Evolutionary conservation across 2,888 invertebrate species (phyloP).

Genomic region (Venusia cambrica): DNA sequence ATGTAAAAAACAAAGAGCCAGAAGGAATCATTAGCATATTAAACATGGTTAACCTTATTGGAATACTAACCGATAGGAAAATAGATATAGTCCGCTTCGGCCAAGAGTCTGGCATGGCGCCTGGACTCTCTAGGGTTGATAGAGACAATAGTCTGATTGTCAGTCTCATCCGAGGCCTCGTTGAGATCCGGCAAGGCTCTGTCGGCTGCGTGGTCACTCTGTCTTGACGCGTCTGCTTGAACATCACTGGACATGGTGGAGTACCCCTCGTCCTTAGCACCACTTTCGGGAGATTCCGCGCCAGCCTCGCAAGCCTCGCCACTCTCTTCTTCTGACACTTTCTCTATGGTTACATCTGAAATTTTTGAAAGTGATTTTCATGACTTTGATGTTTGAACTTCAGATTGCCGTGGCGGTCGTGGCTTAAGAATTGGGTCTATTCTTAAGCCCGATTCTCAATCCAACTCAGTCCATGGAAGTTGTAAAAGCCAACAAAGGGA

Average conservation of each 20-base stretch:
- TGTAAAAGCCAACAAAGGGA: too few relatives aligned
- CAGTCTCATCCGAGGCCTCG: slow-evolving; percentile 87
- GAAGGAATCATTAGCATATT: neutral
- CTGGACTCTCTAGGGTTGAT: slow-evolving; percentile 72
- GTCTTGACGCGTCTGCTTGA: slow-evolving; percentile 85
- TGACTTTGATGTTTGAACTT: too few relatives aligned
- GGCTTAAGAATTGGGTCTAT: too few relatives aligned
- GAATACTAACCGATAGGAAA: slow-evolving; percentile 76
- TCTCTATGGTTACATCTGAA: slow-evolving; percentile 57
- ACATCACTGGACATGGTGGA: slow-evolving; percentile 92
- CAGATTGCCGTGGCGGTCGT: too few relatives aligned
- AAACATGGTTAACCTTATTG: neutral
- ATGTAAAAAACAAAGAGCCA: neutral
- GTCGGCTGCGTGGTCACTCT: slow-evolving; percentile 78
- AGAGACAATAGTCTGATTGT: slow-evolving; percentile 79
- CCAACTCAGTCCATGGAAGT: too few relatives aligned
- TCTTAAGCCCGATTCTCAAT: too few relatives aligned
- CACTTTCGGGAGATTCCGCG: slow-evolving; percentile 88
- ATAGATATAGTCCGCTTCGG: slow-evolving; percentile 85
- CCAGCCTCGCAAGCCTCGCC: slow-evolving; percentile 84
- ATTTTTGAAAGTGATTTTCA: slow-evolving; percentile 29
- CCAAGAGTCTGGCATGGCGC: slow-evolving; percentile 80
- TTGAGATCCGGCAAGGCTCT: slow-evolving; percentile 86
- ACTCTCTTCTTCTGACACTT: slow-evolving; percentile 65
- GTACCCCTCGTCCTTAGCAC: slow-evolving; percentile 90